A percentile compares a stretch with the other conserved stretches of the same genome.
Evolutionary conservation across 2,113 vertebrate genomes (phyloP).

Genomic region (Podiceps cristatus): DNA sequence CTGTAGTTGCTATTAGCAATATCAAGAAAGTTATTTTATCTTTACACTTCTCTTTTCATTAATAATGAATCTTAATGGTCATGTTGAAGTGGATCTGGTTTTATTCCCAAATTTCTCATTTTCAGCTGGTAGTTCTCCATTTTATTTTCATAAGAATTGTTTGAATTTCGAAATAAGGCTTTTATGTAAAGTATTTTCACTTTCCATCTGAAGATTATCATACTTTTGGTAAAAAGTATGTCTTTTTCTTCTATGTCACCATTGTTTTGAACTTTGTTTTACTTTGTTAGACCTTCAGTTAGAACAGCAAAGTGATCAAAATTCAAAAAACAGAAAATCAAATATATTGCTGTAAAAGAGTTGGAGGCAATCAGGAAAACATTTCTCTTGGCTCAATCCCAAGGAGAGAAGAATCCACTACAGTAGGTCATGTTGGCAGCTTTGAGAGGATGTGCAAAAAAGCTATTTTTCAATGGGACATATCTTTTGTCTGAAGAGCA

Average conservation of each 20-base stretch:
- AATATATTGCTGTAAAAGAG: background rate
- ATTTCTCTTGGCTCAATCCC: background rate
- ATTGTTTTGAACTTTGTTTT: background rate
- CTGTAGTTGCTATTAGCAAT: background rate
- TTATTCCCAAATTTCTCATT: background rate
- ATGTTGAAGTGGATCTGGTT: background rate
- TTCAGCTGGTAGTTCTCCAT: background rate
- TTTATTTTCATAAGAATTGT: background rate
- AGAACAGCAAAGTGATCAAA: background rate
- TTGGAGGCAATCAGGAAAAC: background rate
- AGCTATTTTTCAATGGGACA: background rate
- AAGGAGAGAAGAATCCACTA: background rate
- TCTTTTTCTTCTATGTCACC: background rate
- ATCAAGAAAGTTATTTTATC: background rate
- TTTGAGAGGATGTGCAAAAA: background rate
- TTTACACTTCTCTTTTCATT: background rate
- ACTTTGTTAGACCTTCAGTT: background rate
- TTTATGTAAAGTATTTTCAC: background rate
- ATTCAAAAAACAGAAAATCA: background rate
- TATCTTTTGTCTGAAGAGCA: background rate
- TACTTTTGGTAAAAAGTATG: background rate
- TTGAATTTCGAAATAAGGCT: background rate
- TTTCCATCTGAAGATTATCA: background rate
- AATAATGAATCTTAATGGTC: conserved; percentile 1
- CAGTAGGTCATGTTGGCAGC: background rate